Evolutionary conservation across 2,113 vertebrate species (phyloP), one percentile per base, ranked within the genome.

Genomic region (Microtus ochrogaster): DNA sequence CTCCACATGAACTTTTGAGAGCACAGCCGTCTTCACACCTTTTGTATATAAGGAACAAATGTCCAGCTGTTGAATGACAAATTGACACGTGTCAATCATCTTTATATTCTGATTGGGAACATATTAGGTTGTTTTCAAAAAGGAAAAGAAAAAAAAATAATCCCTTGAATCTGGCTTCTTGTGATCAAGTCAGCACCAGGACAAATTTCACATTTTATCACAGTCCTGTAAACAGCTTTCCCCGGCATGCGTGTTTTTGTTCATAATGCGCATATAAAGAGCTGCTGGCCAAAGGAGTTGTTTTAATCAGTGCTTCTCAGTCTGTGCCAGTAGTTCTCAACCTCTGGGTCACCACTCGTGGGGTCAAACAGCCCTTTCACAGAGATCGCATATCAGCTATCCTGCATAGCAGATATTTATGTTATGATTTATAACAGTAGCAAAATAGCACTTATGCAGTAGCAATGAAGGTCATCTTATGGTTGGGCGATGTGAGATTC

Each of bases 11-110:
- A 65, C 33, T 77, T 92, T 68, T 3, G 28, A 94, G 86, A 88
- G 36, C 10, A 1, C 66, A 24, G 30, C 41, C 83, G 47, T 92
- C 44, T 90, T 66, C 66, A 63, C 3, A 39, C 19, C 84, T 90
- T 83, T 86, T 89, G 22, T 92, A 49, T 22, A 52, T 13, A 52
- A 94, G 90, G 17, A 93, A 30, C 19, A 47, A 89, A 97, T n/a
- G 10, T 90, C 49, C 41, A 83, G 49, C 79, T 49, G 58, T 84
- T 73, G 28, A 74, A 55, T 82, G 74, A 68, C 61, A 95, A 94
- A 83, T 74, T n/a, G 72, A 39, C 55, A 49, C 11, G 7, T 93
- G 92, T 84, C 41, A 30, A 14, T 90, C 55, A 96, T 76, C 65
- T 96, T 94, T 44, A 77, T 79, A 81, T 49, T 86, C 52, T 28